Evolutionary conservation across 2,888 invertebrate species (phyloP).

Genomic region (Polietes domitor): DNA sequence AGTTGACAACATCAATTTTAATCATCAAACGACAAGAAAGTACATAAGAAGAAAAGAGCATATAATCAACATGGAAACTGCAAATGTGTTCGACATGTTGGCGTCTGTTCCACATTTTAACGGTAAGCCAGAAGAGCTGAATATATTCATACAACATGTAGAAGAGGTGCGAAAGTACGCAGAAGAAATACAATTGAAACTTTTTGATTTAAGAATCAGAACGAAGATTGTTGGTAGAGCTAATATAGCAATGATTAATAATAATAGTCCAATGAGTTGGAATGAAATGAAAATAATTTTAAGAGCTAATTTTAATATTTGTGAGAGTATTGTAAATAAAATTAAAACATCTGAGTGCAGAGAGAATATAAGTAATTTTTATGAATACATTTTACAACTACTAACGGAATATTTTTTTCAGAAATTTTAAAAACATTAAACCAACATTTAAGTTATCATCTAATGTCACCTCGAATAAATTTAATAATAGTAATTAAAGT

Average conservation of each 20-base stretch:
- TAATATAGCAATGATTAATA: conserved; percentile 1
- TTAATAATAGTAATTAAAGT: background rate
- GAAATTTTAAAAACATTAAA: background rate
- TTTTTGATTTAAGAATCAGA: no score
- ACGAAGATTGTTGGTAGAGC: conserved; percentile 5
- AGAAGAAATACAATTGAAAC: no score
- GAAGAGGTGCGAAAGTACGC: no score
- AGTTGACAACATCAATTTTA: no score
- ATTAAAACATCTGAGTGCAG: background rate
- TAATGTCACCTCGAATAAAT: background rate
- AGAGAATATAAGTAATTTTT: background rate
- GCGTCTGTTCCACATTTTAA: no score
- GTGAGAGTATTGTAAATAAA: background rate
- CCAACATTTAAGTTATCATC: background rate
- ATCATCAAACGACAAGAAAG: no score
- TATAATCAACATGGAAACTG: no score
- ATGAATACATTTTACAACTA: background rate
- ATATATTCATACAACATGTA: no score
- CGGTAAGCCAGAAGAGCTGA: no score
- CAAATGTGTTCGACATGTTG: no score
- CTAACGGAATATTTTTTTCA: background rate
- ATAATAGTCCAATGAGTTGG: background rate
- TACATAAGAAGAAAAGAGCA: no score
- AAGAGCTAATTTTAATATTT: background rate
- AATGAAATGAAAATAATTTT: background rate